These are phyloP conservation scores for Engraulis encrasicolus DNA, from an alignment of 2,113 vertebrate genomes.

Conservation along the genomic window DNA sequence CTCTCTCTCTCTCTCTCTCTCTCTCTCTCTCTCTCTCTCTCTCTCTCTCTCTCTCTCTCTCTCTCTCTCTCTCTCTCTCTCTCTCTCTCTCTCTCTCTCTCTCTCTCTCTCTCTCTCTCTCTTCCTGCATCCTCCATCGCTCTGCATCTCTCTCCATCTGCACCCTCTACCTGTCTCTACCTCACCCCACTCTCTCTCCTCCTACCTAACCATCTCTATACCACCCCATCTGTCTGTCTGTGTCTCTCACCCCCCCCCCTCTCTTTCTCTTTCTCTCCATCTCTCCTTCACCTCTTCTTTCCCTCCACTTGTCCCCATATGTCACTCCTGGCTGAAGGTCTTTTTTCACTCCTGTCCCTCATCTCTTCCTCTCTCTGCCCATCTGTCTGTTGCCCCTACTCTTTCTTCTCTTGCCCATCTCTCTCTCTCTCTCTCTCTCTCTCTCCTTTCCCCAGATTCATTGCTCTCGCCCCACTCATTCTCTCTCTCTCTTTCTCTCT, in stretches of 20 bases:
- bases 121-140: not conserved
- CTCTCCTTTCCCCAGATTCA: not conserved
- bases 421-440: not conserved
- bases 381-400: too few species aligned
- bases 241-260: too few species aligned
- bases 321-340: too few species aligned
- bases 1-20: not conserved
- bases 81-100: slow-evolving; percentile 15
- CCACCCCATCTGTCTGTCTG: too few species aligned
- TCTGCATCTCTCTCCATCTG: not conserved
- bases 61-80: slow-evolving; percentile 10
- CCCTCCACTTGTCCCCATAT: too few species aligned
- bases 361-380: not conserved
- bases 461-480: not conserved
- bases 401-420: not conserved
- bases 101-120: not conserved
- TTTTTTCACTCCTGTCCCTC: too few species aligned
- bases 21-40: not conserved
- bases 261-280: too few species aligned
- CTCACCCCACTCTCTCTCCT: too few species aligned
- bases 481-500: not conserved
- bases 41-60: not conserved
- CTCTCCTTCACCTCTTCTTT: too few species aligned
- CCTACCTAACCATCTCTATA: too few species aligned
- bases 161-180: too few species aligned